phyloP scores from a whole-genome alignment of 2,888 invertebrate species.

The Sipunculus nudus region DNA sequence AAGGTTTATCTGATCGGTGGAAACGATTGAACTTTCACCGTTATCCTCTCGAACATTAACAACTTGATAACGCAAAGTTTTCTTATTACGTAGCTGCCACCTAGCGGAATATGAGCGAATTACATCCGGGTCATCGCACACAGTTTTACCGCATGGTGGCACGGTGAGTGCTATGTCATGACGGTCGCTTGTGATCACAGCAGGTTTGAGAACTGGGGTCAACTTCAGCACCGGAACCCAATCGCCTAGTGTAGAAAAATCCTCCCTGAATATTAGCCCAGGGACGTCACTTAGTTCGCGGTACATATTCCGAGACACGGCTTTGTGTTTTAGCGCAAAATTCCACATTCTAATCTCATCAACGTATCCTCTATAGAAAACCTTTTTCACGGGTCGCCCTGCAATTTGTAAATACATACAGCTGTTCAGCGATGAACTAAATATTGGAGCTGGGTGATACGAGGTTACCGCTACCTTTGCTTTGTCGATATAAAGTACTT shows the following conservation, averaged over 20 bases:
- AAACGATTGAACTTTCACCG: constrained; percentile 50
- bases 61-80: constrained; percentile 47
- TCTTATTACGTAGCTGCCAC: constrained; percentile 39
- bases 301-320: constrained; percentile 40
- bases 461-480: constrained; percentile 43
- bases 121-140: constrained; percentile 59
- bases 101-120: constrained; percentile 45
- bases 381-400: constrained; percentile 30
- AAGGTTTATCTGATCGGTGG: constrained; percentile 43
- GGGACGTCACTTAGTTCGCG: too few species aligned
- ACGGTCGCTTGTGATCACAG: too few species aligned
- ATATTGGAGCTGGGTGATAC: constrained; percentile 45
- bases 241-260: too few species aligned
- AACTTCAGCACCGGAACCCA: too few species aligned
- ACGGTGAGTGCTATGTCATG: constrained; percentile 41
- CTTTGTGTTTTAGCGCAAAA: constrained; percentile 42
- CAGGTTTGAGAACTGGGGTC: too few species aligned
- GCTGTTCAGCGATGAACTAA: constrained; percentile 22
- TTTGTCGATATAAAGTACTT: constrained; percentile 50
- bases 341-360: constrained; percentile 47
- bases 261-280: too few species aligned
- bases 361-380: constrained; percentile 47
- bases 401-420: constrained; percentile 50
- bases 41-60: constrained; percentile 53
- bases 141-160: constrained; percentile 57